Conservation (phyloP, 2,888 invertebrate species). For the Amphimallon solstitiale region DNA sequence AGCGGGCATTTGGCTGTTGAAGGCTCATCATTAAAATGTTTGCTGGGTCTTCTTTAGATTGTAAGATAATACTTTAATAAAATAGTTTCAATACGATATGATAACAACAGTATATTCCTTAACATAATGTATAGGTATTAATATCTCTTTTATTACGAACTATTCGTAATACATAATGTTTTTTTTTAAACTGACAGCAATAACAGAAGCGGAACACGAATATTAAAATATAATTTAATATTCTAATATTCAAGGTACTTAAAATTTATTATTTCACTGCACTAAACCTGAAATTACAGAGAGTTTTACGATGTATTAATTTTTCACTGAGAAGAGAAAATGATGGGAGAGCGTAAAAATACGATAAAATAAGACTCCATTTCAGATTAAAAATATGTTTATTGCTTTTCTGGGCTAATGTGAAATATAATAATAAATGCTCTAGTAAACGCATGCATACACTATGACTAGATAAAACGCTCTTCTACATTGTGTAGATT, state of each 20-base stretch:
- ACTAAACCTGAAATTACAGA: slow-evolving; percentile 6
- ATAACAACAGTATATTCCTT: no score
- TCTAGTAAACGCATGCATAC: slow-evolving; percentile 61
- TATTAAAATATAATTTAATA: background rate
- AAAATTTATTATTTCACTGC: background rate
- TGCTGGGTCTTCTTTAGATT: no score
- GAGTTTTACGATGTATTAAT: slow-evolving; percentile 5
- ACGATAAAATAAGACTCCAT: slow-evolving; percentile 43
- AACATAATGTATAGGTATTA: no score
- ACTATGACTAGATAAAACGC: slow-evolving; percentile 56
- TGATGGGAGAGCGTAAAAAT: slow-evolving; percentile 4
- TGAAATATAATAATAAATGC: slow-evolving; percentile 55
- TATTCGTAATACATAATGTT: no score
- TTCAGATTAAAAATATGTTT: slow-evolving; percentile 62
- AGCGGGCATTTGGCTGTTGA: no score
- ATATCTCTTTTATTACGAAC: no score
- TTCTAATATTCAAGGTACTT: background rate
- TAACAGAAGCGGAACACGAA: no score
- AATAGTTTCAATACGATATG: no score
- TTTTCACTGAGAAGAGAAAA: background rate
- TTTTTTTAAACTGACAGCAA: no score
- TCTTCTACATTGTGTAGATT: slow-evolving; percentile 51
- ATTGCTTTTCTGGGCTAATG: slow-evolving; percentile 62
- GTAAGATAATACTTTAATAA: no score
- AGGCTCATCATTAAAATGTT: no score